Percentiles rank a stretch among this genome's conserved stretches.
Conservation (phyloP, 2,888 invertebrate genomes). For the Saturnia pavonia region DNA sequence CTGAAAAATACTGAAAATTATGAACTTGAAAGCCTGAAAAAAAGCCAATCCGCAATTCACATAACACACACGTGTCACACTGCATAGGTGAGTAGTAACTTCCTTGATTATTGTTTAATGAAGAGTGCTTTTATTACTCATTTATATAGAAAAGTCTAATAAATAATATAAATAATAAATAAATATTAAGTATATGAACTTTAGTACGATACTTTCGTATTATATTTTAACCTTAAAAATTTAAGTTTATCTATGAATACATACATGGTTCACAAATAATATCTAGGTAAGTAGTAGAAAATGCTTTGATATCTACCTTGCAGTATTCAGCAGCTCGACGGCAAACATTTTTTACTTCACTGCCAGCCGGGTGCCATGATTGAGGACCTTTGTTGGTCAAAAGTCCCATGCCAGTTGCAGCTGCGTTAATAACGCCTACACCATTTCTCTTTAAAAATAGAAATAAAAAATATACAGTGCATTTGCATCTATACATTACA, state of each 20-base stretch:
- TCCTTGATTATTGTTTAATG: too few species aligned
- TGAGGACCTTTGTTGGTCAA: conserved; percentile 88
- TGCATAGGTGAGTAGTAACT: too few species aligned
- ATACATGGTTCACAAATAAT: background rate
- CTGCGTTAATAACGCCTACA: conserved; percentile 92
- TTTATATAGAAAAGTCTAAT: too few species aligned
- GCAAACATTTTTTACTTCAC: conserved; percentile 83
- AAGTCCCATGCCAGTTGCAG: conserved; percentile 91
- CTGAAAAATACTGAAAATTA: too few species aligned
- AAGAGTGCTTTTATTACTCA: too few species aligned
- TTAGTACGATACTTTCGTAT: too few species aligned
- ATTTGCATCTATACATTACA: background rate
- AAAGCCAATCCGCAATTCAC: too few species aligned
- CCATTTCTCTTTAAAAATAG: conserved; percentile 80
- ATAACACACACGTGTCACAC: too few species aligned
- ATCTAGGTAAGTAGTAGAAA: background rate
- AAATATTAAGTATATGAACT: too few species aligned
- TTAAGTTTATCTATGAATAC: background rate
- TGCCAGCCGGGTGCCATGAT: conserved; percentile 90
- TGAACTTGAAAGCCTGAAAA: too few species aligned
- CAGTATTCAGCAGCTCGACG: conserved; percentile 84
- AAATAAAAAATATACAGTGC: background rate
- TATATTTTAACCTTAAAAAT: background rate
- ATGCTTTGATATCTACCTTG: conserved; percentile 68
- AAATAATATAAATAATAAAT: too few species aligned